Base-by-base conservation (phyloP, 2,797 vertebrate species). In the Synanceia verrucosa region DNA sequence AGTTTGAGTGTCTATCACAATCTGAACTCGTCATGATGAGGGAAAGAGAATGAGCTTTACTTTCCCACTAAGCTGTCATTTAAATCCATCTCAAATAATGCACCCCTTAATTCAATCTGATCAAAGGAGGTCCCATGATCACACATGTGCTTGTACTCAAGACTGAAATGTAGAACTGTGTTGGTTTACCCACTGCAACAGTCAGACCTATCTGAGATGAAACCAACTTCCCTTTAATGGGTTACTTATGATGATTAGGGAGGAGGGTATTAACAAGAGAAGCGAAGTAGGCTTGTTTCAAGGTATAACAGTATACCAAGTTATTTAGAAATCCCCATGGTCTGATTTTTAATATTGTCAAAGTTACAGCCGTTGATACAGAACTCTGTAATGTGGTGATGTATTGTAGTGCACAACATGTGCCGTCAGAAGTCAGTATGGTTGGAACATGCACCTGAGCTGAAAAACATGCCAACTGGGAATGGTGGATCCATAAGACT, bases 71-170 rank as follows among this genome's bases (percentile, higher is more conserved):
- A 86, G 59, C 74, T 64, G 62, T 64, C 65, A 78, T 87, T 84
- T 72, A 75, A 85, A 86, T 83, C 79, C 61, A 85, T 82, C 58
- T 75, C 80, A 68, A 53, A 74, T 86, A 62, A 86, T 72, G 72
- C 59, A 53, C 59, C 85, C 69, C 53, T 80, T 86, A 63, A 79
- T 83, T 83, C 67, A 80, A 61, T 84, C 68, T 74, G 67, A 89
- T 88, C 80, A 83, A 76, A 79, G 55, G 39, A 50, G 69, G 65
- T 73, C 51, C 41, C 29, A 33, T 58, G 28, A 33, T 13, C 37
- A 65, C 46, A 51, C 9, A 3, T 29, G 23, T 7, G 9, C 24
- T 16, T 53, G 51, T 23, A 16, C 28, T 70, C 13, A 43, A 64
- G 56, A 78, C 76, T 78, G 48, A 52, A 71, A 76, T 73, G 55